Evolutionary conservation across 2,888 invertebrate species (phyloP), one percentile per base, ranked within the genome.

Genomic region (Ptilodon capucinus): DNA sequence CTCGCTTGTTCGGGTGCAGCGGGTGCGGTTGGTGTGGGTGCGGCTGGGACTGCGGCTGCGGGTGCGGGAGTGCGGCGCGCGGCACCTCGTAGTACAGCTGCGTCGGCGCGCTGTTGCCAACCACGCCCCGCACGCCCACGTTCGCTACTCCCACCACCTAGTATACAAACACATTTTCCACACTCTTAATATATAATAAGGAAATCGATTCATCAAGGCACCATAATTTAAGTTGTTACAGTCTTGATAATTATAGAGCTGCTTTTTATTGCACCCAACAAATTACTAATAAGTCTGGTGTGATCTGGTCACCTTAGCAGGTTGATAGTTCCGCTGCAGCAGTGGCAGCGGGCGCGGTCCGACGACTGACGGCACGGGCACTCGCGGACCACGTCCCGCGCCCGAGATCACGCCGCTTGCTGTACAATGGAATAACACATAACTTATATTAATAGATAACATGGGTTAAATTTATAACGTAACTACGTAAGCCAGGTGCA

Each of bases 81-180:
- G 86, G 86, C 63, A 87, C 88, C 52, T 89, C 90, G 73, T 91
- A 90, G 75, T 91, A 91, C 38, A 90, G 74, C 66, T 90, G 90
- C 19, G 89, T 54, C 0, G 90, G 89, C 28, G 89, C 89, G 40
- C 87, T 87, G 76, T 89, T 89, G 48, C 89, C 89, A 8, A 89
- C 88, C 7, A 79, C 72, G 4, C 82, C 83, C 8, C 86, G 81
- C 0, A 81, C 80, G 2, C 85, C 84, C 4, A 86, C 86, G 21
- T 77, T 79, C 1, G 84, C 80, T 7, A 88, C 90, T 11, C 86
- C 84, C 0, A 89, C 83, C 46, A 90, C 84, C 86, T 89, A 49
- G 1, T 28, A n/a, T n/a, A n/a, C n/a, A n/a, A n/a, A n/a, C n/a
- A n/a, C n/a, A n/a, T n/a, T n/a, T n/a, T n/a, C n/a, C n/a, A n/a